Percentiles rank a stretch among this genome's conserved stretches.
phyloP scores from a whole-genome alignment of 2,113 vertebrate species.

The Albula glossodonta region DNA sequence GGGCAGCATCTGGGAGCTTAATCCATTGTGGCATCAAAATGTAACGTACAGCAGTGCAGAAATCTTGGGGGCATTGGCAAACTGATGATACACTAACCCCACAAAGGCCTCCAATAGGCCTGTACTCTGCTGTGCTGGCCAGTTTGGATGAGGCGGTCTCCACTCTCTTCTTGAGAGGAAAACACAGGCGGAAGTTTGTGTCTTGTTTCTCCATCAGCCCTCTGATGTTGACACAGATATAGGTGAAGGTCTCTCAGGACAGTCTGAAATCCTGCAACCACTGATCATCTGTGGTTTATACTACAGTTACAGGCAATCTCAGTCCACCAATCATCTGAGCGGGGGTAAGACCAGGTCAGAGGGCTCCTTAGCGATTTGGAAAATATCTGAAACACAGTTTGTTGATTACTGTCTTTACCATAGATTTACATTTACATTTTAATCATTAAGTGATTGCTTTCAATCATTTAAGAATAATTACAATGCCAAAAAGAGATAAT shows the following conservation, averaged over 20 bases:
- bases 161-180: slow-evolving; percentile 32
- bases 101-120: slow-evolving; percentile 31
- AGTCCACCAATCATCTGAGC: slow-evolving; percentile 31
- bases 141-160: slow-evolving; percentile 36
- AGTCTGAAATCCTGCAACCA: slow-evolving; percentile 39
- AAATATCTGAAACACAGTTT: too few species aligned
- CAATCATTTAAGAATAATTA: too few species aligned
- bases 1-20: background rate
- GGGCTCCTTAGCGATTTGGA: too few species aligned
- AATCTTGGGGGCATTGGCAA: slow-evolving; percentile 31
- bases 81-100: slow-evolving; percentile 36
- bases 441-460: too few species aligned
- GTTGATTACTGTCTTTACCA: too few species aligned
- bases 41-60: slow-evolving; percentile 14
- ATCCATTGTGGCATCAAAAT: slow-evolving; percentile 22
- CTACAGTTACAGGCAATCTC: slow-evolving; percentile 23
- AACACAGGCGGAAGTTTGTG: slow-evolving; percentile 27
- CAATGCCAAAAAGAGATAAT: too few species aligned
- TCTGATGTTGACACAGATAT: slow-evolving; percentile 22
- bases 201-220: slow-evolving; percentile 30
- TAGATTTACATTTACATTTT: too few species aligned
- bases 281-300: slow-evolving; percentile 23
- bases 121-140: slow-evolving; percentile 27
- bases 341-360: too few species aligned
- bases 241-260: slow-evolving; percentile 36